Conservation (phyloP, 2,113 vertebrate species). For the Ctenomys sociabilis region DNA sequence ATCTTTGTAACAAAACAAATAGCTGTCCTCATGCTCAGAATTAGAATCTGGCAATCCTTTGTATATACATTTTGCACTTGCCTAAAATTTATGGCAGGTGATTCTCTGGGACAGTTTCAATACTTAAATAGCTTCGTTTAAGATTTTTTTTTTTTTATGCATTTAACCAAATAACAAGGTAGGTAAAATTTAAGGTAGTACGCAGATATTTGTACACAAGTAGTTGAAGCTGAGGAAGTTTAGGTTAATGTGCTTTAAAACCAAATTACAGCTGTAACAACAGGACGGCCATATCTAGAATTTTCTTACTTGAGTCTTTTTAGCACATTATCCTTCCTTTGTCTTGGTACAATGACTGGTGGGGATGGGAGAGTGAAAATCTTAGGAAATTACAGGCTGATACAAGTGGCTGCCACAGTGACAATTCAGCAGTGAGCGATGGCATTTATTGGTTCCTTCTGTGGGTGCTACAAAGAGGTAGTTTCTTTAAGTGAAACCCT, state of each 20-base stretch:
- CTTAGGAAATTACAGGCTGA: background rate
- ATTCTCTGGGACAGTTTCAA: background rate
- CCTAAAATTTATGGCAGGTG: background rate
- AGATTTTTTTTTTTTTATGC: background rate
- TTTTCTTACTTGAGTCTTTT: background rate
- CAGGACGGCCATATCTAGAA: background rate
- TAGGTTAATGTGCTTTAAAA: background rate
- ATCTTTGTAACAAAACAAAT: background rate
- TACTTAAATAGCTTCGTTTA: slow-evolving; percentile 5
- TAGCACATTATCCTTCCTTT: background rate
- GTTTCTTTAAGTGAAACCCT: background rate
- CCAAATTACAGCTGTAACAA: rapidly evolving
- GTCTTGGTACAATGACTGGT: background rate
- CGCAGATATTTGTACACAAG: background rate
- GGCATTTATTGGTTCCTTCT: background rate
- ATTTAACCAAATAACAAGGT: background rate
- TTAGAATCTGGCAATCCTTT: no score
- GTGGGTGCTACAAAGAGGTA: no score
- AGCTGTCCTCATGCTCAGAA: background rate
- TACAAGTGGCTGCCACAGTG: background rate
- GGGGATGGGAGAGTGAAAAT: background rate
- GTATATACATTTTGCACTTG: background rate
- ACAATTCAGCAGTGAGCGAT: no score
- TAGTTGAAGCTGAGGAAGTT: background rate
- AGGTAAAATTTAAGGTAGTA: background rate